Conservation (phyloP, 2,113 vertebrate species). For the Menura novaehollandiae region DNA sequence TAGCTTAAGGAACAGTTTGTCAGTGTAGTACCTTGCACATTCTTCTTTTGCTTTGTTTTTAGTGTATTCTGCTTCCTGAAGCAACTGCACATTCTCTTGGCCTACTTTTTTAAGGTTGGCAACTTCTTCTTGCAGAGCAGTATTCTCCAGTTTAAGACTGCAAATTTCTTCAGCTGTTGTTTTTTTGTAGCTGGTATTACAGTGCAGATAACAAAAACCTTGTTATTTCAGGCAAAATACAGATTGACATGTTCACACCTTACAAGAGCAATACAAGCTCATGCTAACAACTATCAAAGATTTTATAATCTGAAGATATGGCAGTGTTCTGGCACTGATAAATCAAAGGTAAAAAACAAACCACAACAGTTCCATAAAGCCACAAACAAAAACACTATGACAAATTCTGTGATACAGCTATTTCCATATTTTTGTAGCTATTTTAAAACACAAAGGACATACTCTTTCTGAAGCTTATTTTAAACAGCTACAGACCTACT, state of each 20-base stretch:
- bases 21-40: constrained; percentile 71
- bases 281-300: neutral
- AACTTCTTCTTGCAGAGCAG: constrained; percentile 69
- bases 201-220: neutral
- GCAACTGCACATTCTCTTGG: constrained; percentile 65
- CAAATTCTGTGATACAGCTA: rapidly evolving
- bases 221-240: neutral
- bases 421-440: neutral
- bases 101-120: constrained; percentile 50
- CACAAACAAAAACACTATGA: neutral
- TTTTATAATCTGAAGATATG: neutral
- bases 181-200: constrained; percentile 71
- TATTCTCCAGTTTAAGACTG: constrained; percentile 52
- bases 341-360: neutral
- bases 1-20: neutral
- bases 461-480: neutral
- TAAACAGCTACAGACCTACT: neutral
- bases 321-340: neutral
- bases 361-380: neutral
- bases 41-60: constrained; percentile 74
- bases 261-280: neutral
- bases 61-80: constrained; percentile 59
- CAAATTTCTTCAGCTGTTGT: constrained; percentile 60
- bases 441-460: neutral
- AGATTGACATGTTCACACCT: neutral